Conservation (phyloP, 2,888 invertebrate species). For the Phyto melanocephala region DNA sequence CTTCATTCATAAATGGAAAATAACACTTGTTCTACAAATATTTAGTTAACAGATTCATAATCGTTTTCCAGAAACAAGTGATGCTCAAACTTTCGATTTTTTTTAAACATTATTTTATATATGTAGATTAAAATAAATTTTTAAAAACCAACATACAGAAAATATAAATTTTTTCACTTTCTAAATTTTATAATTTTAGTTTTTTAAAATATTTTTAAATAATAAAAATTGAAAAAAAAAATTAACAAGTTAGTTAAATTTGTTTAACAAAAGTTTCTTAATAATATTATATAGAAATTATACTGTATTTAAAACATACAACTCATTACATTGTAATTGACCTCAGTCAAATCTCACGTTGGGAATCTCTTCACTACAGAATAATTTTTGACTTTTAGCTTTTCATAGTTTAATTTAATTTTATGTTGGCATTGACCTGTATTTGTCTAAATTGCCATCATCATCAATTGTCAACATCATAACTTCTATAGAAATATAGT, state of each 20-base stretch:
- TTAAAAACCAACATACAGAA: too few species aligned
- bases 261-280: too few species aligned
- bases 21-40: constrained; percentile 4
- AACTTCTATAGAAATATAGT: constrained; percentile 1
- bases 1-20: constrained; percentile 17
- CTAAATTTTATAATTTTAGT: too few species aligned
- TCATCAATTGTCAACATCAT: neutral
- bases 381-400: neutral
- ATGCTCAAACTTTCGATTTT: neutral
- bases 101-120: neutral
- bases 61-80: neutral
- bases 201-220: too few species aligned
- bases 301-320: too few species aligned
- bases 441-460: constrained; percentile 44
- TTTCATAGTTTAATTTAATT: neutral
- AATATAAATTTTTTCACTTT: too few species aligned
- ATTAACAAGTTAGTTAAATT: too few species aligned
- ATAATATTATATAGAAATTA: too few species aligned
- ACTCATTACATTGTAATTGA: too few species aligned
- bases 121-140: too few species aligned
- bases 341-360: too few species aligned
- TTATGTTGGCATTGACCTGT: constrained; percentile 52
- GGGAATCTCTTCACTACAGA: neutral
- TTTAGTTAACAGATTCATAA: neutral
- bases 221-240: too few species aligned